A percentile compares a stretch with the other conserved stretches of the same genome.
These are phyloP conservation scores for Acanthopleura granulata DNA, from an alignment of 2,888 invertebrate genomes.

Conservation along the genomic window DNA sequence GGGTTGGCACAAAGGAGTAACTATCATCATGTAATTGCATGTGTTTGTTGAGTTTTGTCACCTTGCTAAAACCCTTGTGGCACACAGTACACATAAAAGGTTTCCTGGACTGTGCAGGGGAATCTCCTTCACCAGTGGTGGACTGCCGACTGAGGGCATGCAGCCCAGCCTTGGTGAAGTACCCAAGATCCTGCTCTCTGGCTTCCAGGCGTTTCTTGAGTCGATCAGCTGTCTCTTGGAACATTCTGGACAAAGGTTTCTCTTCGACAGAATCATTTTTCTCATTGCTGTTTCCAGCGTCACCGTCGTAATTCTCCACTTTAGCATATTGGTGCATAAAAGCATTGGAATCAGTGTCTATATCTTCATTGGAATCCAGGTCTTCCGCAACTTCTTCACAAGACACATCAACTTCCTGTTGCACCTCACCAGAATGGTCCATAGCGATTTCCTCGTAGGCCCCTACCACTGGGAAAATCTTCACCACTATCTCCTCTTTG, in stretches of 20 bases:
- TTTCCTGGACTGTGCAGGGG: neutral
- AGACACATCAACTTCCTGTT: slow-evolving; percentile 15
- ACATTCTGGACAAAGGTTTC: neutral
- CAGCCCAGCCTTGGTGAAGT: neutral
- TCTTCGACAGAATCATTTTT: neutral
- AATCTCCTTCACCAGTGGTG: neutral
- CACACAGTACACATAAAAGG: neutral
- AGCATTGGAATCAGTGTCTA: neutral
- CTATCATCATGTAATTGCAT: neutral
- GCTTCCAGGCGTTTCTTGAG: neutral
- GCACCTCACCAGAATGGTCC: neutral
- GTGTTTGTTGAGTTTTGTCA: neutral
- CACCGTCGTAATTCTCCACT: neutral
- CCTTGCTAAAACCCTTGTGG: neutral
- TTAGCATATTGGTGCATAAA: neutral
- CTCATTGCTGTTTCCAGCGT: too few relatives aligned
- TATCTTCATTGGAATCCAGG: neutral
- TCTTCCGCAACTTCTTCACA: slow-evolving; percentile 12
- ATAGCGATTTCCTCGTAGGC: slow-evolving; percentile 9
- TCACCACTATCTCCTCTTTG: slow-evolving; percentile 14
- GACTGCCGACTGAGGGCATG: neutral
- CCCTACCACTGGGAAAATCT: slow-evolving; percentile 9
- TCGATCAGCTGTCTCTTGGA: neutral
- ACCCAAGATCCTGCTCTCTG: neutral
- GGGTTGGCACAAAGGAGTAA: neutral